Evolutionary conservation across 2,888 invertebrate genomes (phyloP).

Genomic region (Craniophora ligustri): DNA sequence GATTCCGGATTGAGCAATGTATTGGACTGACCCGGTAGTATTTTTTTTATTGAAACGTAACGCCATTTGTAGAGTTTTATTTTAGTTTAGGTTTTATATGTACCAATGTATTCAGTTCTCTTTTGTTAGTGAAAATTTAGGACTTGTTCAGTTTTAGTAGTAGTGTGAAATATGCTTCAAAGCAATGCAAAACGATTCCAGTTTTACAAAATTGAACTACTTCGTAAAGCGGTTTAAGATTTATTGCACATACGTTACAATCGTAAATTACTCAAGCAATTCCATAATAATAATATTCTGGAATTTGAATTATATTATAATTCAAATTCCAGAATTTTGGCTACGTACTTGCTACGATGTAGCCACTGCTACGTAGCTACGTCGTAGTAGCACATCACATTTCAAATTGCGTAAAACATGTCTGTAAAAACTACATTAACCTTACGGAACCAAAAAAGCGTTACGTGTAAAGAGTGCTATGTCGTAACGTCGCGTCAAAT

Average conservation of each 20-base stretch:
- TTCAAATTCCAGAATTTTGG: no score
- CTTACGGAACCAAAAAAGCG: not conserved
- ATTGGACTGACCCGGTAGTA: conserved; percentile 3
- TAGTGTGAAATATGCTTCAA: no score
- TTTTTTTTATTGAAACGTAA: conserved; percentile 11
- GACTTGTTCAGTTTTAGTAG: no score
- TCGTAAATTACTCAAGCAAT: no score
- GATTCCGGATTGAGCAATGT: conserved; percentile 29
- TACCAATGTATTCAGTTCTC: not conserved
- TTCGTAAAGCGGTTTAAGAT: no score
- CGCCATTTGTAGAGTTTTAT: conserved; percentile 6
- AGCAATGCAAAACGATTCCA: no score
- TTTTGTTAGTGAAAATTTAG: not conserved
- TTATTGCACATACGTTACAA: no score
- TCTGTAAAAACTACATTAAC: not conserved
- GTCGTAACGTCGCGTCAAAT: not conserved
- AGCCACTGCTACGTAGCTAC: not conserved
- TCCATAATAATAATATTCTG: no score
- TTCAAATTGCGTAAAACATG: not conserved
- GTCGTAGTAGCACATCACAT: not conserved
- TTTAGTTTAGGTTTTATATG: not conserved
- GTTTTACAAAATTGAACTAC: no score
- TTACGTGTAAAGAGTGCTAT: not conserved
- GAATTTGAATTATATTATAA: no score
- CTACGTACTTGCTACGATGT: not conserved